These are phyloP conservation scores for Drosophila lacteicornis DNA, from an alignment of 1,140 invertebrate genomes.

Conservation along the genomic window DNA sequence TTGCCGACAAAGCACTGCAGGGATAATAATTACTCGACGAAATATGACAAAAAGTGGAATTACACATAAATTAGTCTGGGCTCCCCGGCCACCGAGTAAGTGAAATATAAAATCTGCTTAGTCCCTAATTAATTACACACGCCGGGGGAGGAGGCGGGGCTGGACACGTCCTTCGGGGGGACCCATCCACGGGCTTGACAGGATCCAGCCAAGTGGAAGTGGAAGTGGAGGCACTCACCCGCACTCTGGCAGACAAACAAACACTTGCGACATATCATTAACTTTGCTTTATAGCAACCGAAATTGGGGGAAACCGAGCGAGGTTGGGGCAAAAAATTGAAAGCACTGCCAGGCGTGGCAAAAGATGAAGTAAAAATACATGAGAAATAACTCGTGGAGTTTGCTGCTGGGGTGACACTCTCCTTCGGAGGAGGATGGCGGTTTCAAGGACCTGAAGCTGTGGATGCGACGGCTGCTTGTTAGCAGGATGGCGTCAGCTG, in stretches of 20 bases:
- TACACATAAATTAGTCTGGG: slow-evolving; percentile 46
- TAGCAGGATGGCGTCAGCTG: slow-evolving; percentile 52
- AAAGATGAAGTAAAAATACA: slow-evolving; percentile 68
- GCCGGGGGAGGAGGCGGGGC: not conserved
- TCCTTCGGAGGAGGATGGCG: not conserved
- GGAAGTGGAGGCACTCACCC: slow-evolving; percentile 32
- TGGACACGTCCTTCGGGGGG: slow-evolving; percentile 3
- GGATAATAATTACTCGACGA: slow-evolving; percentile 35
- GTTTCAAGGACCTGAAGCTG: slow-evolving; percentile 21
- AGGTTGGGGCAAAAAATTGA: slow-evolving; percentile 29
- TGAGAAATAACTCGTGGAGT: slow-evolving; percentile 60
- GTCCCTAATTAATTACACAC: slow-evolving; percentile 69
- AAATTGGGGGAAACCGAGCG: slow-evolving; percentile 23
- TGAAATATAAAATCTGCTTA: slow-evolving; percentile 60
- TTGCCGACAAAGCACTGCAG: slow-evolving; percentile 13
- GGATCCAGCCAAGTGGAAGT: slow-evolving; percentile 41
- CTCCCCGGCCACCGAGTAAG: slow-evolving; percentile 13
- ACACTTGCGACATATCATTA: slow-evolving; percentile 76
- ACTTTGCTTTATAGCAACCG: slow-evolving; percentile 69
- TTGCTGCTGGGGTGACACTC: slow-evolving; percentile 21
- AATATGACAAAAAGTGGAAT: slow-evolving; percentile 29
- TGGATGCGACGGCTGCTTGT: slow-evolving; percentile 40
- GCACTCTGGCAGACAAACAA: slow-evolving; percentile 27
- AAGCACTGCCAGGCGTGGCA: slow-evolving; percentile 33
- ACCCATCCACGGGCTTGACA: slow-evolving; percentile 21